A percentile compares a stretch with the other conserved stretches of the same genome.
phyloP scores from a whole-genome alignment of 2,797 vertebrate species.

The Eospalax fontanierii region DNA sequence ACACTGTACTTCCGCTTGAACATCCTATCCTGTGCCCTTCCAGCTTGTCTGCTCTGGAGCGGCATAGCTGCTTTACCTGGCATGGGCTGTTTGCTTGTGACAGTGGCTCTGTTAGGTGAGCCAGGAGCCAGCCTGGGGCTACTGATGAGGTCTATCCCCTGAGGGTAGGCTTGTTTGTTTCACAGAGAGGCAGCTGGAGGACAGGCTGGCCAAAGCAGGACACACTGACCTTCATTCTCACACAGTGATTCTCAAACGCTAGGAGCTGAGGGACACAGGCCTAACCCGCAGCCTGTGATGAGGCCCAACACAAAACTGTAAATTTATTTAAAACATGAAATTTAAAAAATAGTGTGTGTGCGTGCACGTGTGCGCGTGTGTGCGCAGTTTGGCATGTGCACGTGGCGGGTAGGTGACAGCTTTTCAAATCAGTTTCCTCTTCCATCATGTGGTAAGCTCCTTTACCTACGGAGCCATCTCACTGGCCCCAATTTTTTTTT shows the following conservation, averaged over 20 bases:
- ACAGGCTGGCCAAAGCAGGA: too few relatives aligned
- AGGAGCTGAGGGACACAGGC: not conserved
- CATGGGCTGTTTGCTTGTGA: not conserved
- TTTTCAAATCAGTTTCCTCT: not conserved
- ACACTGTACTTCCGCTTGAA: fast-evolving
- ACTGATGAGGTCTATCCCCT: too few relatives aligned
- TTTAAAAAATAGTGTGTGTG: too few relatives aligned
- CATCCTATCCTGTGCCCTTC: not conserved
- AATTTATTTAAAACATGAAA: too few relatives aligned
- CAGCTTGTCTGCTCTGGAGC: not conserved
- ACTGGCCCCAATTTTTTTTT: not conserved
- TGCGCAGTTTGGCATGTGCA: too few relatives aligned
- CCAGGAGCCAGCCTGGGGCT: too few relatives aligned
- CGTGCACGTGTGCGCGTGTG: too few relatives aligned
- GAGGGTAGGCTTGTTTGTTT: not conserved
- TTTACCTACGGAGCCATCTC: not conserved
- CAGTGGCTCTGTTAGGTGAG: too few relatives aligned
- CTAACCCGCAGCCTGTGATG: not conserved
- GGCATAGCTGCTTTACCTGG: not conserved
- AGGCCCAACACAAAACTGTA: too few relatives aligned
- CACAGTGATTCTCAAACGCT: not conserved
- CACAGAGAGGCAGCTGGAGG: not conserved
- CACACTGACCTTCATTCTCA: not conserved
- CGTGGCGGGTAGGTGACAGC: not conserved
- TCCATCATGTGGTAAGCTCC: not conserved